Evolutionary conservation across 1,140 invertebrate species (phyloP).

Genomic region (Chrysomallon squamiferum): DNA sequence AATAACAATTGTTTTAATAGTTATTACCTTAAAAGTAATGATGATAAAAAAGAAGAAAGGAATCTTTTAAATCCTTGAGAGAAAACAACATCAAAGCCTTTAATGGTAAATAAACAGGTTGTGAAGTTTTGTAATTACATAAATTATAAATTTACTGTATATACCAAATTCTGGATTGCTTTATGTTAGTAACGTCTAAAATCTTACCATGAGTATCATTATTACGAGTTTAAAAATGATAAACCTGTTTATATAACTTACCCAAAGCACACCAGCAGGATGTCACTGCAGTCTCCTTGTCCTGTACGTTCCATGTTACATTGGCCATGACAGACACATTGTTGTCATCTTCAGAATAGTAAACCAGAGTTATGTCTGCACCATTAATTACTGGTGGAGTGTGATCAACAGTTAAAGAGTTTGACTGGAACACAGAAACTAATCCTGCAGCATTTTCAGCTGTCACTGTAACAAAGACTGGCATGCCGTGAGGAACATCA

Average conservation of each 20-base stretch:
- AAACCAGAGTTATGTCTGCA: constrained; percentile 2
- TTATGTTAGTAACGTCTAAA: too few relatives aligned
- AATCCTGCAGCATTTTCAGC: constrained; percentile 23
- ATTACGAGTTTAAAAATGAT: too few relatives aligned
- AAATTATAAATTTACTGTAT: too few relatives aligned
- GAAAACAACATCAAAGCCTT: too few relatives aligned
- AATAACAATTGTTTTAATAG: too few relatives aligned
- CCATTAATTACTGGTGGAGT: constrained; percentile 17
- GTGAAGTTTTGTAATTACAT: too few relatives aligned
- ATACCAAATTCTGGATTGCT: too few relatives aligned
- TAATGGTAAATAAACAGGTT: too few relatives aligned
- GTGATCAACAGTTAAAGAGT: constrained; percentile 17
- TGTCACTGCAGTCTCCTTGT: constrained; percentile 20
- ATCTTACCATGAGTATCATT: too few relatives aligned
- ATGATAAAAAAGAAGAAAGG: too few relatives aligned
- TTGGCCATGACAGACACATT: background rate
- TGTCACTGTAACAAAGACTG: constrained; percentile 11
- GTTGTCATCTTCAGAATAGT: background rate
- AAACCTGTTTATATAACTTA: background rate
- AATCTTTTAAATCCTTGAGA: too few relatives aligned
- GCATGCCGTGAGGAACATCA: constrained; percentile 17
- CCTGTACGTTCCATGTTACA: constrained; percentile 11
- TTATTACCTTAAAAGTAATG: too few relatives aligned
- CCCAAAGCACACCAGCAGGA: constrained; percentile 17
- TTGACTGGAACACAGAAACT: constrained; percentile 12